A percentile compares a stretch with the other conserved stretches of the same genome.
Conservation (phyloP, 2,797 vertebrate genomes). For the Hydrolagus colliei region DNA sequence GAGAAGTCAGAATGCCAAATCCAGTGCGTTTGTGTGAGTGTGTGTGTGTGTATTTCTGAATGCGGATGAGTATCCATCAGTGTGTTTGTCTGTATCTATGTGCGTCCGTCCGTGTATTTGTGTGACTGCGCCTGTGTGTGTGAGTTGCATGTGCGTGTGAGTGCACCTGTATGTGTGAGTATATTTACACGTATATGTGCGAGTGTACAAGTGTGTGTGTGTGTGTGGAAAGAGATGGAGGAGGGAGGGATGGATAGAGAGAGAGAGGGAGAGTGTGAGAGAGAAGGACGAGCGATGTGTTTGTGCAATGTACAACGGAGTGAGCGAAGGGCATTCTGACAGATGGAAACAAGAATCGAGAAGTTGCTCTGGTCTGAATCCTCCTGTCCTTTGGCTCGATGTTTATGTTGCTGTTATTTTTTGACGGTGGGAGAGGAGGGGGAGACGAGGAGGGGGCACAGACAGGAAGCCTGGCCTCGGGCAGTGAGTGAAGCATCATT, state of each 20-base stretch:
- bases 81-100: too few species aligned
- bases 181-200: neutral
- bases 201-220: neutral
- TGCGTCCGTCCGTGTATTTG: too few species aligned
- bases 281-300: neutral
- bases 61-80: too few species aligned
- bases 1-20: too few species aligned
- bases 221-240: neutral
- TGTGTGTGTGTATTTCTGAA: too few species aligned
- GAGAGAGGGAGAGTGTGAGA: neutral
- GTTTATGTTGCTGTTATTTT: neutral
- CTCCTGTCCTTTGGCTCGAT: neutral
- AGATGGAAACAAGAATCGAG: neutral
- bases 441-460: slow-evolving; percentile 53
- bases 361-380: neutral
- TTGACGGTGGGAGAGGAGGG: slow-evolving; percentile 71
- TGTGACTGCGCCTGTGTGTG: neutral
- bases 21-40: too few species aligned
- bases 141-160: neutral
- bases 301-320: neutral
- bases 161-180: too few species aligned
- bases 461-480: neutral
- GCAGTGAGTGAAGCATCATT: slow-evolving; percentile 26
- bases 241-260: neutral
- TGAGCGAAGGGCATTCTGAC: neutral